Conservation (phyloP, 2,888 invertebrate genomes). For the Resseliella maxima region DNA sequence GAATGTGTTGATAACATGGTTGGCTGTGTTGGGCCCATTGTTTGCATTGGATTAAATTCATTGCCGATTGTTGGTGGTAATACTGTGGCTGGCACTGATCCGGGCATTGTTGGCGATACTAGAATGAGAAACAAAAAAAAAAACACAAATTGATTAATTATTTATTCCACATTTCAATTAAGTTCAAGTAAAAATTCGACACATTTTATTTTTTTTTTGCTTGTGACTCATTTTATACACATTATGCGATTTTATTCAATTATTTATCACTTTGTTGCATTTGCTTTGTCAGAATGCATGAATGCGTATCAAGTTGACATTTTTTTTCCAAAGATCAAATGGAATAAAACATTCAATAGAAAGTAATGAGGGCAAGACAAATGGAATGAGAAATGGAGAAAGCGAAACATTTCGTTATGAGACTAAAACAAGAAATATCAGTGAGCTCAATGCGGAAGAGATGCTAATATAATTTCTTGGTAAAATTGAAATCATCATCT, state of each 20-base stretch:
- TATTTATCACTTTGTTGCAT: neutral
- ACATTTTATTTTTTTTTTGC: neutral
- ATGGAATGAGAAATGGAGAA: neutral
- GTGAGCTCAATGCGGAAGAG: neutral
- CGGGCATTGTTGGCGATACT: conserved; percentile 68
- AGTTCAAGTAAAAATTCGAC: neutral
- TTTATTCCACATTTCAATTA: neutral
- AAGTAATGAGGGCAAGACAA: neutral
- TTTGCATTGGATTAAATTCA: conserved; percentile 55
- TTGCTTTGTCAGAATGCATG: neutral
- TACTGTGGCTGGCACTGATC: conserved; percentile 66
- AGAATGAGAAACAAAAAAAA: conserved; percentile 62
- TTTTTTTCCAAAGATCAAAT: neutral
- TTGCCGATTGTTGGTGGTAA: conserved; percentile 61
- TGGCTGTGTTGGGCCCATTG: conserved; percentile 58
- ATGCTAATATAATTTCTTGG: conserved; percentile 53
- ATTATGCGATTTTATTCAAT: conserved; percentile 8
- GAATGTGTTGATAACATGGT: conserved; percentile 58
- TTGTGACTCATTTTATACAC: neutral
- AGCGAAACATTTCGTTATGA: too few relatives aligned
- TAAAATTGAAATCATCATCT: conserved; percentile 54
- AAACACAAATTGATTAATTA: conserved; percentile 56
- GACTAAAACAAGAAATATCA: conserved; percentile 1
- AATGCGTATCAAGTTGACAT: neutral
- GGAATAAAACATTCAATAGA: conserved; percentile 32